Base-by-base conservation (phyloP, 2,888 invertebrate genomes). In the Gortyna flavago region DNA sequence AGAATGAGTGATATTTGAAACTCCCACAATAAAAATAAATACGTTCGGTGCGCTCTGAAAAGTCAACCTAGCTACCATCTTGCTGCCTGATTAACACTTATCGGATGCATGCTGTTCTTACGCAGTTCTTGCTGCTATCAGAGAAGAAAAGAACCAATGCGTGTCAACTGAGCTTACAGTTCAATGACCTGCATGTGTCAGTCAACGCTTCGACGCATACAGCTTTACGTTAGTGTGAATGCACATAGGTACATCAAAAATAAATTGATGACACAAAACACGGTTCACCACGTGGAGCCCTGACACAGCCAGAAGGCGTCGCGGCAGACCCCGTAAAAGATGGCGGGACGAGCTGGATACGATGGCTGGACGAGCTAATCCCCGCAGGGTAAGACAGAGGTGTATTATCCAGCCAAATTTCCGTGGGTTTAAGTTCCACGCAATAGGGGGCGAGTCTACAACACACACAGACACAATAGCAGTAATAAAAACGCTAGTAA, bases 131-230 rank as follows among this genome's bases (percentile, higher is more conserved):
- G 0, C 32, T 41, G 7, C 21, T 6, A 18, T n/a, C 25, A 48
- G 3, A n/a, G 25, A 59, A 54, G 21, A 54, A 41, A 29, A 38
- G 9, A 79, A n/a, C 6, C 1, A 59, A 29, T 38, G 44, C 11
- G 4, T 65, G 4, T 21, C 48, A 35, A 57, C 57, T 44, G 16
- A 64, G n/a, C n/a, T 35, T 21, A 54, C 18, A 65, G 81, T 59
- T 81, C 59, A 81, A 16, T 59, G 76, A 66, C 29, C 51, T 75
- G 18, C 9, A 6, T 41, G 21, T 29, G 25, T 5, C 38, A 51
- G 48, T 51, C 32, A 25, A 41, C 32, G 41, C 32, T 4, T 64
- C 44, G n/a, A n/a, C 0, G 18, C n/a, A 38, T 13, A 18, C 0
- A 38, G 0, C 8, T 41, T 6, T 32, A 25, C 21, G 6, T 13